Percentiles rank a stretch among this genome's conserved stretches.
These are phyloP conservation scores for Nesometra sesokonis DNA, from an alignment of 35 echinoderm and acorn worm species.

Conservation along the genomic window DNA sequence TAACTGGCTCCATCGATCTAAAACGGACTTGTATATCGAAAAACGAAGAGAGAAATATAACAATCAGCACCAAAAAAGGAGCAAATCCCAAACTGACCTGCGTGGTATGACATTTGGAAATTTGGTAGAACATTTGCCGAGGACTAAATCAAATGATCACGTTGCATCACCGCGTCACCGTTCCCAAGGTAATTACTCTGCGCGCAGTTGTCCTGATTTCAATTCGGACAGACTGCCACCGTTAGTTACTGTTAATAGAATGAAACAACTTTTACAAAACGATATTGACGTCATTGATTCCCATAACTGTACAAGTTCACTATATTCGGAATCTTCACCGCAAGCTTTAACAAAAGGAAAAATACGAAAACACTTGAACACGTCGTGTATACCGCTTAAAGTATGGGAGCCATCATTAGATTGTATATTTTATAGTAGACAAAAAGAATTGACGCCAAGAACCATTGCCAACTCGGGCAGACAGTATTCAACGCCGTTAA, in stretches of 20 bases:
- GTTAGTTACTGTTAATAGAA: slow-evolving; percentile 5
- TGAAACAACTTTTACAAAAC: slow-evolving; percentile 4
- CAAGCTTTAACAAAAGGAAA: background rate
- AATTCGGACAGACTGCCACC: slow-evolving; percentile 35
- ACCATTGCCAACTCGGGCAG: background rate
- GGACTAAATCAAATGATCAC: background rate
- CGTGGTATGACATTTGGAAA: slow-evolving; percentile 38
- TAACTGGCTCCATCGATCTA: slow-evolving; percentile 56
- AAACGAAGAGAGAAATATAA: slow-evolving; percentile 40
- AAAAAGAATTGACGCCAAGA: slow-evolving; percentile 30
- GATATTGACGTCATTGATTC: background rate
- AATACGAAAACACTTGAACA: background rate
- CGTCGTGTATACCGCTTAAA: slow-evolving; percentile 18
- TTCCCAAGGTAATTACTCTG: background rate
- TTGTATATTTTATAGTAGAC: slow-evolving; percentile 21
- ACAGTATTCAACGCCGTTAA: background rate
- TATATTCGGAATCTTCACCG: background rate
- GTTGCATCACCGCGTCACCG: background rate
- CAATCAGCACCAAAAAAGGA: slow-evolving; percentile 12
- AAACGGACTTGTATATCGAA: slow-evolving; percentile 68
- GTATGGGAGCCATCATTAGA: slow-evolving; percentile 62
- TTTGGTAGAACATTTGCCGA: slow-evolving; percentile 40
- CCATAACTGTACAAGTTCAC: background rate
- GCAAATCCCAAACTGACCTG: background rate
- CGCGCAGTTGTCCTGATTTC: background rate